Evolutionary conservation across 2,113 vertebrate species (phyloP).

Genomic region (Circaetus cinerascens): DNA sequence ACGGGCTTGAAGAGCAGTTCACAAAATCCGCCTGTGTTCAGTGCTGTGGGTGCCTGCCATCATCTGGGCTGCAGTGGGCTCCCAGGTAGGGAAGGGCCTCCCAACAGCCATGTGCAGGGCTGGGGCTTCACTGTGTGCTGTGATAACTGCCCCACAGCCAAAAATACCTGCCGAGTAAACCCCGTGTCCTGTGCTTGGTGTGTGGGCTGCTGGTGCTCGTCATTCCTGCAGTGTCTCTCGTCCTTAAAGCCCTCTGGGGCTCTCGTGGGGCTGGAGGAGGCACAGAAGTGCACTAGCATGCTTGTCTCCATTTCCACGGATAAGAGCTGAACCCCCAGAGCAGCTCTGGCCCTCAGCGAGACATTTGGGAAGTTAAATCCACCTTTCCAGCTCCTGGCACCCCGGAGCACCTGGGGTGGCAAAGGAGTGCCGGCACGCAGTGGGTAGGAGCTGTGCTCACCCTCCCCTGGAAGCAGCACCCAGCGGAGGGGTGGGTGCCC

Average conservation of each 20-base stretch:
- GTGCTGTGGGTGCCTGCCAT: fast-evolving
- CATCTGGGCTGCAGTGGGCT: not conserved
- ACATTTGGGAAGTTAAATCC: not conserved
- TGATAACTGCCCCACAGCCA: not conserved
- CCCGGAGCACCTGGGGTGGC: not conserved
- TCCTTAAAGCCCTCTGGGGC: not conserved
- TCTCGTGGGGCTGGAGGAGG: not conserved
- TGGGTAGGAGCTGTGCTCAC: not conserved
- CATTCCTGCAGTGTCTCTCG: not conserved
- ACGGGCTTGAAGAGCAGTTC: not conserved
- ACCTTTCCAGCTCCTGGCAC: not conserved
- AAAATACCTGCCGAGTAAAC: fast-evolving
- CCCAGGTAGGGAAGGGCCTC: not conserved
- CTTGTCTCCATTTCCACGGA: fast-evolving
- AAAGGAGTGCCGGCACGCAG: fast-evolving
- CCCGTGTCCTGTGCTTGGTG: not conserved
- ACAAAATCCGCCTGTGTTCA: fast-evolving
- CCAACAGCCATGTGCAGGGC: fast-evolving
- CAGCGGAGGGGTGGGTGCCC: not conserved
- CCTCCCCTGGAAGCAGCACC: not conserved
- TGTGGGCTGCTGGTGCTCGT: not conserved
- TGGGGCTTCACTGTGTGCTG: not conserved
- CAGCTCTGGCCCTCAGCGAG: fast-evolving
- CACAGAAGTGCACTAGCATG: fast-evolving
- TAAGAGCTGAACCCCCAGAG: not conserved